Percentiles rank a stretch among this genome's conserved stretches.
Conservation (phyloP, 2,888 invertebrate species). For the Campoplex nolae region DNA sequence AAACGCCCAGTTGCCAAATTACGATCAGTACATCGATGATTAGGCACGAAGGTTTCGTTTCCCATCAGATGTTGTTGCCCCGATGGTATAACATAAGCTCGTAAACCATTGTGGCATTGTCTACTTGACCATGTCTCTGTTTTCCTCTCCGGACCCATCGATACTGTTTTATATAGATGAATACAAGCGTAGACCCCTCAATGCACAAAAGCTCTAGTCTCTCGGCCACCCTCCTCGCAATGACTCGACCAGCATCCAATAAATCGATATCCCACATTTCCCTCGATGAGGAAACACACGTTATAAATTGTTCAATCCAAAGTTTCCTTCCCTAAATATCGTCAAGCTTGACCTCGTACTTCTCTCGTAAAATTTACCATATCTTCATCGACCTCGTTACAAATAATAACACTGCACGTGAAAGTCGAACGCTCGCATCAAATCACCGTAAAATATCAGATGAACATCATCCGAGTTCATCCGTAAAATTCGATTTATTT, state of each 20-base stretch:
- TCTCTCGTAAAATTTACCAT: constrained; percentile 29
- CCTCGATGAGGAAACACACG: constrained; percentile 17
- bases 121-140: constrained; percentile 51
- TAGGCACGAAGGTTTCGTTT: constrained; percentile 66
- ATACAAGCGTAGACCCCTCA: constrained; percentile 45
- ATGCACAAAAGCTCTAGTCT: constrained; percentile 49
- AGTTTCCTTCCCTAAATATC: constrained; percentile 34
- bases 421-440: background rate
- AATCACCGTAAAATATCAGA: background rate
- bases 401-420: background rate
- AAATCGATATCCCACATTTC: constrained; percentile 61
- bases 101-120: constrained; percentile 65
- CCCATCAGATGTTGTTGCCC: constrained; percentile 51
- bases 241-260: constrained; percentile 53
- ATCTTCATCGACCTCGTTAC: constrained; percentile 9
- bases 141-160: constrained; percentile 42
- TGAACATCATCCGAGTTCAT: background rate
- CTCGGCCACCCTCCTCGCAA: constrained; percentile 18
- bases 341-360: constrained; percentile 15
- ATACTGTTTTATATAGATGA: constrained; percentile 47
- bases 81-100: constrained; percentile 52
- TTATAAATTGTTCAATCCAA: constrained; percentile 42
- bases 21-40: constrained; percentile 71
- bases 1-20: constrained; percentile 70
- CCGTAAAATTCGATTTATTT: background rate